A percentile compares a stretch with the other conserved stretches of the same genome.
These are phyloP conservation scores for Lichenostomus cassidix DNA, from an alignment of 2,113 vertebrate genomes.

Conservation along the genomic window DNA sequence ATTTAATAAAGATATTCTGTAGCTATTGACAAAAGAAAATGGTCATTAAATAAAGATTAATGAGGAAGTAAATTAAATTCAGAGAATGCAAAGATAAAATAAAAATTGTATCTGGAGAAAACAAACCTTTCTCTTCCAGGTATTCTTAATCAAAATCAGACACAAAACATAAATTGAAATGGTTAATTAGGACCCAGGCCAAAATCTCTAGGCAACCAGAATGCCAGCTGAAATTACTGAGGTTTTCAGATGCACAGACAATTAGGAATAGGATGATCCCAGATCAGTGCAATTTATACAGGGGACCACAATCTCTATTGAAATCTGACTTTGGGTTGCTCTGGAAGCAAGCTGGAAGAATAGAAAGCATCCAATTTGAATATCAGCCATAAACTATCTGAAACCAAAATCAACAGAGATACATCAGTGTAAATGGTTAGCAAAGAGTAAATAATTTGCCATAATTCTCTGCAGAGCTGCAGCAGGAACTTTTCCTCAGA, in stretches of 20 bases:
- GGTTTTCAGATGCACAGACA: background rate
- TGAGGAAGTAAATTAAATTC: background rate
- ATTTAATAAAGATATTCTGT: slow-evolving; percentile 5
- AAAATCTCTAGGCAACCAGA: background rate
- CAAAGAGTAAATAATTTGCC: background rate
- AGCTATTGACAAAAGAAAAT: background rate
- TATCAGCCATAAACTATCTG: background rate
- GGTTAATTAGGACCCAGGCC: slow-evolving; percentile 15
- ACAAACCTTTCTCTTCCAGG: slow-evolving; percentile 9
- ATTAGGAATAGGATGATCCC: background rate
- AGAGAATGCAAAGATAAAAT: slow-evolving; percentile 10
- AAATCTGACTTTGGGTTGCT: background rate
- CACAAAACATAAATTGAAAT: slow-evolving; percentile 35
- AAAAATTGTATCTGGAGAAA: slow-evolving; percentile 20
- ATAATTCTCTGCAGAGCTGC: background rate
- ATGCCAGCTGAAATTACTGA: background rate
- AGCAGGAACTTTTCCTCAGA: background rate
- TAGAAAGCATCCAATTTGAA: background rate
- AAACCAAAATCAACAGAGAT: background rate
- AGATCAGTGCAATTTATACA: background rate
- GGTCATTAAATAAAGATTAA: slow-evolving; percentile 34
- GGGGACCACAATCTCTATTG: background rate
- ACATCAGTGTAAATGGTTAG: background rate
- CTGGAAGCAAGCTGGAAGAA: background rate
- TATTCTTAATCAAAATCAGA: slow-evolving; percentile 37